These are phyloP conservation scores for Kuschelorhynchus macadamiae DNA, from an alignment of 2,888 invertebrate genomes.

Conservation along the genomic window DNA sequence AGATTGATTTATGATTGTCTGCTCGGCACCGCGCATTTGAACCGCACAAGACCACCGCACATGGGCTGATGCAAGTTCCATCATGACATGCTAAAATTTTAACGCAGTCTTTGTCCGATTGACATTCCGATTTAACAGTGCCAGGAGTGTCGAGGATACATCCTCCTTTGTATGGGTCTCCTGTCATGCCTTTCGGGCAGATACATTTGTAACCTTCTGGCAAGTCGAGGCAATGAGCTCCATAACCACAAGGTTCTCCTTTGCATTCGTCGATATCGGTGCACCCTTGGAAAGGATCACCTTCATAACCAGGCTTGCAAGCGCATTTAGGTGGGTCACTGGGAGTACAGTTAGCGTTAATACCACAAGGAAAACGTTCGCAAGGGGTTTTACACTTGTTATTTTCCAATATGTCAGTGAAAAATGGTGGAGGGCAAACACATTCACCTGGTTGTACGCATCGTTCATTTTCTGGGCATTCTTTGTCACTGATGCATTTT, in stretches of 20 bases:
- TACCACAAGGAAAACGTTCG: conserved; percentile 90
- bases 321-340: conserved; percentile 91
- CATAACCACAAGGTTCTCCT: conserved; percentile 87
- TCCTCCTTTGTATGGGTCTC: conserved; percentile 88
- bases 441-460: conserved; percentile 94
- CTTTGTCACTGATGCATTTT: conserved; percentile 84
- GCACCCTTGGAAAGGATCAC: conserved; percentile 88
- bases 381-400: conserved; percentile 94
- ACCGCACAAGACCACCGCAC: conserved; percentile 83
- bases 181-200: conserved; percentile 86
- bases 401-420: conserved; percentile 84
- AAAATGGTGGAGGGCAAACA: conserved; percentile 92
- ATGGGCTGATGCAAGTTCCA: conserved; percentile 86
- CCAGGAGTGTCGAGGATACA: conserved; percentile 75
- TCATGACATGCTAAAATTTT: conserved; percentile 84
- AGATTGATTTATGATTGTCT: conserved; percentile 90
- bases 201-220: conserved; percentile 89
- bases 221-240: conserved; percentile 90
- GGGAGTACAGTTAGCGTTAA: conserved; percentile 91
- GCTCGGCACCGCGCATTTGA: conserved; percentile 89
- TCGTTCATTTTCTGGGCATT: conserved; percentile 89
- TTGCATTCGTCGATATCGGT: conserved; percentile 89
- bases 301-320: conserved; percentile 89
- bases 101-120: conserved; percentile 83
- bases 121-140: conserved; percentile 77